Base-by-base conservation (phyloP, 2,113 vertebrate species). In the Solenodon paradoxus region DNA sequence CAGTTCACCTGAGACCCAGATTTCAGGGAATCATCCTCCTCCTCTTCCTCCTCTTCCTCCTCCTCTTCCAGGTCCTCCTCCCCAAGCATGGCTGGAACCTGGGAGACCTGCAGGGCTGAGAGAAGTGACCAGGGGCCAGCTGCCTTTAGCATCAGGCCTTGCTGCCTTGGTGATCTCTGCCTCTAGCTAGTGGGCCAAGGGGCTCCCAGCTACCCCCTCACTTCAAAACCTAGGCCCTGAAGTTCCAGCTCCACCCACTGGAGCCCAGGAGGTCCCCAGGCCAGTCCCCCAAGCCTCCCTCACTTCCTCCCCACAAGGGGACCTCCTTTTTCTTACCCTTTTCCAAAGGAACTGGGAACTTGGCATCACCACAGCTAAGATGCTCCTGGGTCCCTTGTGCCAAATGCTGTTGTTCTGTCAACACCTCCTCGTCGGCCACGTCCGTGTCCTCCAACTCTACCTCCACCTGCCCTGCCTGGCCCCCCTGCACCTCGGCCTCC, bases 1-100 rank as follows among this genome's bases (percentile, higher is more conserved):
- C 20, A 5, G 87, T 95, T 96, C 90, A 97, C 97, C 94, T 97
- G 97, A 71, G 96, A 96, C 45, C 45, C 95, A 19, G 97, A 64
- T 9, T 32, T 88, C 53, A 92, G 61, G 26, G 80, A 95, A 22
- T 85, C 91, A 2, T 87, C 92, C 0, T 95, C 96, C 0, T 94
- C 97, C 0, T 97, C 93, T 0, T 95, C 95, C 1, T 95, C 94
- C 2, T 71, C 92, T 0, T 96, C 94, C 9, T 92, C 94, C 0
- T 92, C 94, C 26, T 57, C 90, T 38, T 88, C 95, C 38, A 68
- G 69, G 38, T 84, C 92, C 32, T 96, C 93, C 35, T 93, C 82
- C 74, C 85, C 30, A 26, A 45, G n/a, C 12, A 24, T 9, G 12
- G 87, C 90, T 51, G 87, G 77, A 53, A 11, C 30, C 77, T 0